phyloP scores from a whole-genome alignment of 64 coral and sea anemone species.

The Catalaphyllia jardinei region DNA sequence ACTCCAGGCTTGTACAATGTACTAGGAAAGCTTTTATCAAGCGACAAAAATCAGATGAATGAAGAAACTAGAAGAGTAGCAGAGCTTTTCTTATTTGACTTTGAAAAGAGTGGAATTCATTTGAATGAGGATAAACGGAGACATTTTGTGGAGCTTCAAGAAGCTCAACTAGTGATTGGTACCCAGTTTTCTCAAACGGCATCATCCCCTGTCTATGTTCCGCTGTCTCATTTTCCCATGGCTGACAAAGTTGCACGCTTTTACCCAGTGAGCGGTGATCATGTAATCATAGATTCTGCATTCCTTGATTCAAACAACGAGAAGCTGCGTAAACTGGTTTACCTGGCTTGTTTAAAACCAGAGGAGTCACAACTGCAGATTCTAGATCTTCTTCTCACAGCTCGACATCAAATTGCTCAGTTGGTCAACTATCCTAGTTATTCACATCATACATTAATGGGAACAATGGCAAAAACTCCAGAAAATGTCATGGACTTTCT shows the following conservation, averaged over 20 bases:
- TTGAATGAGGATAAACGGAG: conserved; percentile 73
- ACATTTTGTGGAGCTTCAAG: conserved; percentile 92
- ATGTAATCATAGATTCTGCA: conserved; percentile 83
- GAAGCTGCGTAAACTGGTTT: conserved; percentile 72
- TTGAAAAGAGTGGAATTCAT: conserved; percentile 99
- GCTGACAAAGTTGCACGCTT: conserved; percentile 43
- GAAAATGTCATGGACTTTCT: conserved; percentile 91
- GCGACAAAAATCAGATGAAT: conserved; percentile 42
- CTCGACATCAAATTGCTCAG: conserved; percentile 79
- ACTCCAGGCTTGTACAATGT: conserved; percentile 68
- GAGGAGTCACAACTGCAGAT: conserved; percentile 49
- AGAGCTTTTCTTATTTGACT: conserved; percentile 96
- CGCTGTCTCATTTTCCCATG: conserved; percentile 50
- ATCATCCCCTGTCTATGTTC: conserved; percentile 62
- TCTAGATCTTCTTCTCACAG: conserved; percentile 67
- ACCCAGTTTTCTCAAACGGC: conserved; percentile 72
- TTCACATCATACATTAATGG: conserved; percentile 77
- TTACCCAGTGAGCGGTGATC: conserved; percentile 64
- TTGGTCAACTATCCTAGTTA: conserved; percentile 83
- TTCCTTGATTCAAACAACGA: conserved; percentile 80
- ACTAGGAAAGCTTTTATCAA: conserved; percentile 48
- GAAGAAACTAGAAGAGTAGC: conserved; percentile 84
- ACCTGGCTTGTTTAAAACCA: conserved; percentile 70
- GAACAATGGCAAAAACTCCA: conserved; percentile 92
- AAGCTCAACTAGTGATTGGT: conserved; percentile 78